These are phyloP conservation scores for Sternotherus odoratus DNA, from an alignment of 2,797 vertebrate species.

Conservation along the genomic window DNA sequence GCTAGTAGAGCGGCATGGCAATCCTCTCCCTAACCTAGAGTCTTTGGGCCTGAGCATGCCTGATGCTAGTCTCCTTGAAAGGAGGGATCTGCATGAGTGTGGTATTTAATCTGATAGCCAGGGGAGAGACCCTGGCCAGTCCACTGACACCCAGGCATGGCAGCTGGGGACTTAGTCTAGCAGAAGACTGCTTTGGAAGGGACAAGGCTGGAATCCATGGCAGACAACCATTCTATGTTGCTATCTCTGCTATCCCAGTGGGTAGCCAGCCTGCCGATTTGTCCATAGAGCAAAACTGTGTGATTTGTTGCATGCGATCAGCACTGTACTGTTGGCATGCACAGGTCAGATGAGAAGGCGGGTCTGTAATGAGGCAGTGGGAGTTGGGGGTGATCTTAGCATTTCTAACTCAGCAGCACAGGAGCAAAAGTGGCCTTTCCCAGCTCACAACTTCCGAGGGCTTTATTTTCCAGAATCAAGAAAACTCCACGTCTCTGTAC, in stretches of 20 bases:
- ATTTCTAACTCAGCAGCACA: neutral
- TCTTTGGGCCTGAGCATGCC: neutral
- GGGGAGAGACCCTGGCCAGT: too few species aligned
- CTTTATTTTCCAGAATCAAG: neutral
- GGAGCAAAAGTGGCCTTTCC: neutral
- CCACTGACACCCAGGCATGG: too few species aligned
- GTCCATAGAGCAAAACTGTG: neutral
- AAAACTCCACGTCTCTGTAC: neutral
- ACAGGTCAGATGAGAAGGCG: neutral
- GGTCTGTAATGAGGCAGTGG: neutral
- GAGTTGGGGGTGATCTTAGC: neutral
- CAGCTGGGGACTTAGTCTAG: neutral
- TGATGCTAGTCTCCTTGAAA: neutral
- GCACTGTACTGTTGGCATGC: neutral
- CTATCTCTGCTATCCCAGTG: neutral
- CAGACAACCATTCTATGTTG: neutral
- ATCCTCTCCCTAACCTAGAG: neutral
- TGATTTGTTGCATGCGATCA: too few species aligned
- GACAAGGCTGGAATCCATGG: neutral
- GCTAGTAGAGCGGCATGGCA: neutral
- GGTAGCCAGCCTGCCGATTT: neutral
- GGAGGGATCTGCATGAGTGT: neutral
- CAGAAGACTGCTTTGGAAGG: neutral
- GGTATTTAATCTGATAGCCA: too few species aligned
- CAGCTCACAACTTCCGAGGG: neutral